Evolutionary conservation across 92 coral and sea anemone genomes (phyloP), one percentile per base, ranked within the genome.

Genomic region (Micromussa lordhowensis): DNA sequence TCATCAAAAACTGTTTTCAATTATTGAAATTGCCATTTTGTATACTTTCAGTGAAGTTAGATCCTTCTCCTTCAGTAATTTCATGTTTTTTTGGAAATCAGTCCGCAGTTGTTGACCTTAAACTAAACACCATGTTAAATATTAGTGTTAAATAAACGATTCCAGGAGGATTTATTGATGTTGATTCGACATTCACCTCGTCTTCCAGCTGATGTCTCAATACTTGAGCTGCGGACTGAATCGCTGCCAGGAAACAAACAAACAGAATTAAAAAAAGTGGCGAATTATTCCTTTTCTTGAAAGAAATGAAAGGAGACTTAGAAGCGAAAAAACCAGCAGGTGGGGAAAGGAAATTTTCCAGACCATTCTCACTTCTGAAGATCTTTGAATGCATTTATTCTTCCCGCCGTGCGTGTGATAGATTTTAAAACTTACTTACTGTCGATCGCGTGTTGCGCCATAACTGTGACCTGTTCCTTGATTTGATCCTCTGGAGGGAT

Each of bases 401-500:
- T n/a, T n/a, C 51, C 51, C 51, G 51, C 13, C 8, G 12, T 8
- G 51, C 51, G 51, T 9, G 10, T 44, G 13, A 44, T 9, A 44
- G 10, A 44, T 7, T 44, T 44, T 44, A 44, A 44, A 44, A 44
- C 10, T 0, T 36, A 93, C 96, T 79, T 83, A 95, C 98, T 92
- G 82, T 95, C 94, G 17, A 95, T 91, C 24, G 95, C 98, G 58
- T 88, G 87, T 66, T 94, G 98, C 26, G 95, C 96, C 82, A 94
- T 85, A 16, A 87, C 77, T 28, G 78, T 89, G 11, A 92, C 73
- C 51, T 92, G 95, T 54, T 85, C 88, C 76, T 82, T 90, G 13
- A 90, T 70, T 66, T 87, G 93, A 30, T 80, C 96, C 75, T 86
- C 91, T 29, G 90, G 28, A 0, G 68, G 19, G 17, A 81, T 78